A percentile compares a stretch with the other conserved stretches of the same genome.
Conservation (phyloP, 2,797 vertebrate species). For the Spea hammondii region DNA sequence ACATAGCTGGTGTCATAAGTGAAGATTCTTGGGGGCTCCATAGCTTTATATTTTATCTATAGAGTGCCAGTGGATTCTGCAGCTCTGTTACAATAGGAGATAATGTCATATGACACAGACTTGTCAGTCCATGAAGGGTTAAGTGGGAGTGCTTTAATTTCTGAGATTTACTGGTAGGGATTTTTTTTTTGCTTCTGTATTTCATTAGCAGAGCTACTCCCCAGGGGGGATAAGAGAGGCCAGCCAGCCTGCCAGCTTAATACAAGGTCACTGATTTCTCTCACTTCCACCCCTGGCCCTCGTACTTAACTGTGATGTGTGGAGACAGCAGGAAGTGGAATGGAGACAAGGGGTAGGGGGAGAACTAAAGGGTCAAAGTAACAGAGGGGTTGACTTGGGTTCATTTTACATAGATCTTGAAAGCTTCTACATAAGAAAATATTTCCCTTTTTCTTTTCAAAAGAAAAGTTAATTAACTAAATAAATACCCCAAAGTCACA, state of each 20-base stretch:
- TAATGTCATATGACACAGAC: conserved; percentile 1
- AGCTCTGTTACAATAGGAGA: conserved; percentile 1
- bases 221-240: conserved; percentile 38
- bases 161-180: conserved; percentile 3
- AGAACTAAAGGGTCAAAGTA: not conserved
- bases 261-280: conserved; percentile 50
- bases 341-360: not conserved
- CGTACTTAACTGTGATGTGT: conserved; percentile 48
- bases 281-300: conserved; percentile 39
- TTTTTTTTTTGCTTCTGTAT: conserved; percentile 44
- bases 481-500: not conserved
- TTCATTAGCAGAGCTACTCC: conserved; percentile 47
- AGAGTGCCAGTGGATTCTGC: too few species aligned
- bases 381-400: conserved; percentile 7
- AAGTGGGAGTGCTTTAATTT: conserved; percentile 36
- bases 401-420: not conserved
- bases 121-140: conserved; percentile 24
- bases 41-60: not conserved
- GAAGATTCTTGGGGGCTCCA: too few species aligned
- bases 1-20: too few species aligned
- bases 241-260: conserved; percentile 43
- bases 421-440: too few species aligned
- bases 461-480: not conserved
- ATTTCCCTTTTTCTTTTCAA: too few species aligned
- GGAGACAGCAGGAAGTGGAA: conserved; percentile 19